Evolutionary conservation across 1,140 invertebrate species (phyloP).

Genomic region (Coenobita brevimanus): DNA sequence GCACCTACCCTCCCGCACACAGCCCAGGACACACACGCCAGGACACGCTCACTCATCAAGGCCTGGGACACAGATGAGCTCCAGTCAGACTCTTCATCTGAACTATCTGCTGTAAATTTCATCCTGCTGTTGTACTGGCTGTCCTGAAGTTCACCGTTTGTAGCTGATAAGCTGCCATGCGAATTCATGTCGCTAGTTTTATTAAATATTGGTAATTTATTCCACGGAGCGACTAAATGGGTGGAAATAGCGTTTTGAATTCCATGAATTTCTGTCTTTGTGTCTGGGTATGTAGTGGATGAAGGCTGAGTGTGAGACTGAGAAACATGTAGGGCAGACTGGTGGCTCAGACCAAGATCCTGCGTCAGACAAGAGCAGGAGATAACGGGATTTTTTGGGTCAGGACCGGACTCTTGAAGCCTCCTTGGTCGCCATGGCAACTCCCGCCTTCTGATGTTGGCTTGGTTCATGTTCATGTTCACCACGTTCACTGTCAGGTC

Average conservation of each 20-base stretch:
- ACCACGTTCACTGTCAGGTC: conserved; percentile 14
- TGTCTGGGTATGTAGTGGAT: neutral
- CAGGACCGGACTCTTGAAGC: too few relatives aligned
- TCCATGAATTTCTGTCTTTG: neutral
- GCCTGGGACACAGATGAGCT: neutral
- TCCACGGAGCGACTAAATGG: too few relatives aligned
- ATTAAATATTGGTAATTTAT: too few relatives aligned
- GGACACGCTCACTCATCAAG: neutral
- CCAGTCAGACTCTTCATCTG: too few relatives aligned
- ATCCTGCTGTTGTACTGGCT: too few relatives aligned
- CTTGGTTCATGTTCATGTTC: conserved; percentile 31
- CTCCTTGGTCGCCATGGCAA: neutral
- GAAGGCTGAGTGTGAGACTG: neutral
- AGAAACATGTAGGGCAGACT: too few relatives aligned
- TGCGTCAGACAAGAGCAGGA: neutral
- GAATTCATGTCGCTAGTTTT: too few relatives aligned
- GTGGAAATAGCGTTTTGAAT: neutral
- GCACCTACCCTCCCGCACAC: conserved; percentile 6
- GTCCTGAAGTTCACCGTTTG: neutral
- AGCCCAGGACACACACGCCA: conserved; percentile 35
- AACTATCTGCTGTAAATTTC: too few relatives aligned
- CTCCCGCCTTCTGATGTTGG: neutral
- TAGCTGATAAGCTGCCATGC: neutral
- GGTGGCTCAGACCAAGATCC: neutral
- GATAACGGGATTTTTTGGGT: too few relatives aligned